phyloP scores from a whole-genome alignment of 2,888 invertebrate species.

The Xanthostigma xanthostigma region DNA sequence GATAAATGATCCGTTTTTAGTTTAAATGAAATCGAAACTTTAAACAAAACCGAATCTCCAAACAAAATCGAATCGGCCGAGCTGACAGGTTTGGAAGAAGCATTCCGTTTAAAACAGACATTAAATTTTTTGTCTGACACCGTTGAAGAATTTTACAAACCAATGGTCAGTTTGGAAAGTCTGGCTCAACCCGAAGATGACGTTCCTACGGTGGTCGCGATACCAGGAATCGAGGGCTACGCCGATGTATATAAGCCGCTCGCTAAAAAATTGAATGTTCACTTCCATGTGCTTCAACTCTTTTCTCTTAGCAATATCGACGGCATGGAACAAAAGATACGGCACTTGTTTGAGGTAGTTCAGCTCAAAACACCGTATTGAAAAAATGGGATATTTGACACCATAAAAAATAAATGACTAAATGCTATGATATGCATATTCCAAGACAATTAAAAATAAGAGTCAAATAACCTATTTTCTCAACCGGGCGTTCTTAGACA shows the following conservation, averaged over 20 bases:
- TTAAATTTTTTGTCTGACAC: no score
- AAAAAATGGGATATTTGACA: no score
- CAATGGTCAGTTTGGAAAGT: slow-evolving; percentile 33
- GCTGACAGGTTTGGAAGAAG: no score
- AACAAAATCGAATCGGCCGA: no score
- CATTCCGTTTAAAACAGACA: no score
- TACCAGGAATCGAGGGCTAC: slow-evolving; percentile 56
- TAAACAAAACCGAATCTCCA: no score
- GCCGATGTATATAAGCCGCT: slow-evolving; percentile 36
- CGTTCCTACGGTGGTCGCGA: slow-evolving; percentile 34
- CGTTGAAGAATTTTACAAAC: slow-evolving; percentile 34
- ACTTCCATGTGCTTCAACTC: slow-evolving; percentile 39
- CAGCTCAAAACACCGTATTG: not conserved
- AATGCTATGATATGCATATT: no score
- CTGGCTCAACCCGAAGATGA: slow-evolving; percentile 4
- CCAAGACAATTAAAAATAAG: no score
- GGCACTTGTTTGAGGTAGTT: slow-evolving; percentile 35
- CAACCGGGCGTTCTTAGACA: no score
- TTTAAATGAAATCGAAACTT: slow-evolving; percentile 20
- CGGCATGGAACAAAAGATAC: slow-evolving; percentile 34
- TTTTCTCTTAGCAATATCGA: slow-evolving; percentile 30
- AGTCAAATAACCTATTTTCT: no score
- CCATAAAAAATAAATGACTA: no score
- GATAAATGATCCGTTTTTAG: slow-evolving; percentile 11
- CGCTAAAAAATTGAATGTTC: slow-evolving; percentile 33